Percentiles rank a stretch among this genome's conserved stretches.
phyloP scores from a whole-genome alignment of 2,113 vertebrate genomes.

The Nanorana parkeri region DNA sequence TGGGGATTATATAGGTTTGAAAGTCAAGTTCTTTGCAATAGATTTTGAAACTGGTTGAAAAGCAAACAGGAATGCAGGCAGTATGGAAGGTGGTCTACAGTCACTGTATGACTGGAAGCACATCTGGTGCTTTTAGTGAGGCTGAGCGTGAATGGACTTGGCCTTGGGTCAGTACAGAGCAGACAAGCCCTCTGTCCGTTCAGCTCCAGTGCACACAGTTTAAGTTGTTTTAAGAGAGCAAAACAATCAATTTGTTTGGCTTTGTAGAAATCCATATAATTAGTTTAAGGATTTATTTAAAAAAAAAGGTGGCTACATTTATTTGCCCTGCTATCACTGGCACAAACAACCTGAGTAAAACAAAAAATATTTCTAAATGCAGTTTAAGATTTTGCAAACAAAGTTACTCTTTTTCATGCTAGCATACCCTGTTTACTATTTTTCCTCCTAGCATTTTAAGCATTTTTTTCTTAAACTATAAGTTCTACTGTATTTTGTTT shows the following conservation, averaged over 20 bases:
- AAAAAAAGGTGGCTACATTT: background rate
- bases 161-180: background rate
- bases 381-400: background rate
- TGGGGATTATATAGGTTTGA: conserved; percentile 68
- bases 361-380: background rate
- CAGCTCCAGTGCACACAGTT: background rate
- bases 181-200: background rate
- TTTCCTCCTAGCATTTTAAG: background rate
- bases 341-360: too few species aligned
- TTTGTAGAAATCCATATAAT: background rate
- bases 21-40: conserved; percentile 60
- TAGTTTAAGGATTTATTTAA: background rate
- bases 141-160: background rate
- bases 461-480: background rate
- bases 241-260: conserved; percentile 8
- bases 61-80: conserved; percentile 61
- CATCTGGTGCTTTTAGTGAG: background rate
- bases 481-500: background rate
- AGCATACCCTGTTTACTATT: background rate
- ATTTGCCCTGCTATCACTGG: too few species aligned
- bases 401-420: background rate
- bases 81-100: conserved; percentile 66
- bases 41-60: conserved; percentile 58
- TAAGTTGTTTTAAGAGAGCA: conserved; percentile 1
- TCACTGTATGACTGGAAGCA: conserved; percentile 31